Evolutionary conservation across 2,113 vertebrate species (phyloP).

Genomic region (Calypte anna): DNA sequence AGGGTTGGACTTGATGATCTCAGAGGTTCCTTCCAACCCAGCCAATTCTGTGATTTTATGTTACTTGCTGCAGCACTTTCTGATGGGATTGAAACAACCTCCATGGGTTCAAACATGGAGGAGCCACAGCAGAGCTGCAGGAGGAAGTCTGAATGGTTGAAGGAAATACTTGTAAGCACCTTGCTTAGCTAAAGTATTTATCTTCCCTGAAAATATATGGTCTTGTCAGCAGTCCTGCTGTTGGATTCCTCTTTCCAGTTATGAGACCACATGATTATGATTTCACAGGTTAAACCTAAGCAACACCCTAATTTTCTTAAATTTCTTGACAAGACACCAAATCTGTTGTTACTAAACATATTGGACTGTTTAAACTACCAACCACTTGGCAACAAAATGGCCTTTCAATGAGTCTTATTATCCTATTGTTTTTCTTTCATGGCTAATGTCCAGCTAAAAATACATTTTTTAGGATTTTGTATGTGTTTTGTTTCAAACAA

Average conservation of each 20-base stretch:
- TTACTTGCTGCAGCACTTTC: neutral
- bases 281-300: neutral
- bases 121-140: neutral
- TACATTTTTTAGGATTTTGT: accelerated
- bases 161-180: neutral
- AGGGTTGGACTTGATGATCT: no score
- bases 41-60: no score
- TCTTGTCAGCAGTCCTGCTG: neutral
- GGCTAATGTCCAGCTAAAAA: neutral
- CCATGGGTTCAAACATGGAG: accelerated
- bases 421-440: neutral
- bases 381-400: neutral
- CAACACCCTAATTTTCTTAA: neutral
- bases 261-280: neutral
- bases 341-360: neutral
- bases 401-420: neutral
- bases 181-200: neutral
- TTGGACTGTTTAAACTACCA: neutral
- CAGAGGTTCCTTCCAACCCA: no score
- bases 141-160: neutral
- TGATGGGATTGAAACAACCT: neutral
- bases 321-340: neutral
- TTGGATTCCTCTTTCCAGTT: neutral
- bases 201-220: neutral
- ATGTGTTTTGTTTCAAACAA: neutral